Conservation (phyloP, 2,888 invertebrate species). For the Lydus trimaculatus region DNA sequence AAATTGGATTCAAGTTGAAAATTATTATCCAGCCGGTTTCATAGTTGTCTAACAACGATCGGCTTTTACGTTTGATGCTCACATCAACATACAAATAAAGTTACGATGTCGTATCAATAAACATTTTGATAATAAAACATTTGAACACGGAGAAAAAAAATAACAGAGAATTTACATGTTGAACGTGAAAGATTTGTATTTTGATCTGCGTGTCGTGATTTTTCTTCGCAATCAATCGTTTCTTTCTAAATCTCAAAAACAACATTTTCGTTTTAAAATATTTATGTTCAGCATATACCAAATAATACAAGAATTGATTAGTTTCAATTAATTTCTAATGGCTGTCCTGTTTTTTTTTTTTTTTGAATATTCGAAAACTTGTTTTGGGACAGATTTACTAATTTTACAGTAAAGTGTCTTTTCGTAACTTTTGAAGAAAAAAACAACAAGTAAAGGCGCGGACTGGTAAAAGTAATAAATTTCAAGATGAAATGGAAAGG, state of each 20-base stretch:
- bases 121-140: background rate
- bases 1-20: constrained; percentile 12
- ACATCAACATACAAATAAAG: constrained; percentile 26
- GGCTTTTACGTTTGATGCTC: constrained; percentile 46
- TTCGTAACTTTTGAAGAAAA: background rate
- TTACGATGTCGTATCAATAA: background rate
- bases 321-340: background rate
- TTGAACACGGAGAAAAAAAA: background rate
- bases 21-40: constrained; percentile 35
- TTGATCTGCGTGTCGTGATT: constrained; percentile 22
- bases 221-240: background rate
- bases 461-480: background rate
- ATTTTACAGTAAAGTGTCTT: background rate
- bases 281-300: background rate
- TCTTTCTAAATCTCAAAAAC: background rate
- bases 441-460: background rate
- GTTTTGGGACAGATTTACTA: background rate
- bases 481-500: constrained; percentile 6
- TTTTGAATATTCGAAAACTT: background rate
- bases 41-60: constrained; percentile 44
- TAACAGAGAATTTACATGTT: constrained; percentile 25
- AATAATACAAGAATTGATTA: background rate
- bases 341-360: no score
- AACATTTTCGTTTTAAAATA: background rate
- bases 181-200: constrained; percentile 29